These are phyloP conservation scores for Coturnix japonica DNA, from an alignment of 2,113 vertebrate species.

Conservation along the genomic window DNA sequence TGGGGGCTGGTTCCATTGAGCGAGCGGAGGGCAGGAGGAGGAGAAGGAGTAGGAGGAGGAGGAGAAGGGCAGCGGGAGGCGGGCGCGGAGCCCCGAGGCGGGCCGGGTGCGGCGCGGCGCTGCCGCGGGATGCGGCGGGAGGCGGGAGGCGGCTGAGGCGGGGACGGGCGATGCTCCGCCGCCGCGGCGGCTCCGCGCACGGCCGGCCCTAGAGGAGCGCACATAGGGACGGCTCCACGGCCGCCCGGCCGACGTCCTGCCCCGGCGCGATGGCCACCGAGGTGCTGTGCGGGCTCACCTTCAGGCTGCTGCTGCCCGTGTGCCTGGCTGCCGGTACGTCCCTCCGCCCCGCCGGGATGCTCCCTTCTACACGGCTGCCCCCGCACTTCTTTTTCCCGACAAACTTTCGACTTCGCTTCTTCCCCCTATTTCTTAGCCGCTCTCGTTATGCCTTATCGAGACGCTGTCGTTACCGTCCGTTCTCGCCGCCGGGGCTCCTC, in stretches of 20 bases:
- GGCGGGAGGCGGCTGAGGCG: constrained; percentile 21
- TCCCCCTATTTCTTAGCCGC: too few relatives aligned
- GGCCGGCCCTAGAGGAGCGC: constrained; percentile 68
- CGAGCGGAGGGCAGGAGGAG: background rate
- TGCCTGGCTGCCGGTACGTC: constrained; percentile 92
- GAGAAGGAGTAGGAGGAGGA: background rate
- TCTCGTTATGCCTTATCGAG: too few relatives aligned
- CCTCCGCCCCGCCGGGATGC: background rate
- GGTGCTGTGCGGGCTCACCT: constrained; percentile 93
- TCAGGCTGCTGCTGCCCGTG: constrained; percentile 92
- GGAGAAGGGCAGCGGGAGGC: background rate
- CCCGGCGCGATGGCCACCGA: constrained; percentile 89
- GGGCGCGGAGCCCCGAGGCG: constrained; percentile 41
- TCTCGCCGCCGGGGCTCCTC: too few relatives aligned
- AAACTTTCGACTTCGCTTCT: too few relatives aligned
- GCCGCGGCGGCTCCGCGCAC: constrained; percentile 63
- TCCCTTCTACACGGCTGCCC: too few relatives aligned
- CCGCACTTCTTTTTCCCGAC: too few relatives aligned
- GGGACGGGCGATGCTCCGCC: constrained; percentile 58
- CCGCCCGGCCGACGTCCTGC: constrained; percentile 28
- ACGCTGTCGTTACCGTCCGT: too few relatives aligned
- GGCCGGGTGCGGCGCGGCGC: constrained; percentile 21
- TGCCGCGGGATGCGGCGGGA: constrained; percentile 38
- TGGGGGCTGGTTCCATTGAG: background rate
- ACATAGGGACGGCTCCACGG: constrained; percentile 19